phyloP scores from a whole-genome alignment of 2,113 vertebrate species.

The Ciconia maguari region DNA sequence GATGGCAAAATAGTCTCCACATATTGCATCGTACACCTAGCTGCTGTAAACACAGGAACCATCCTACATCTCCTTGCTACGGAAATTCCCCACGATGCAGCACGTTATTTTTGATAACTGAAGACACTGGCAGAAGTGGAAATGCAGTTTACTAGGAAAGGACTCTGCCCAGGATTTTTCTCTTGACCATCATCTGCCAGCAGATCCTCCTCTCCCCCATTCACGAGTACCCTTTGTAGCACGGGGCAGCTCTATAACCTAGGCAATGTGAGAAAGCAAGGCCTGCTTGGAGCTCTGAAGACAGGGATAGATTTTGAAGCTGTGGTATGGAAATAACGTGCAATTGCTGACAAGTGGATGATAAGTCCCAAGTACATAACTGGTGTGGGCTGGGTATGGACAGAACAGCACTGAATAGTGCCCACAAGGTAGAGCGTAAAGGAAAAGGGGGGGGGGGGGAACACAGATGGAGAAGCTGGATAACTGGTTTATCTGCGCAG shows the following conservation, averaged over 20 bases:
- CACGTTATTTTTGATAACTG: neutral
- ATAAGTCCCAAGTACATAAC: rapidly evolving
- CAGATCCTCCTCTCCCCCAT: neutral
- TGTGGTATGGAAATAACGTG: neutral
- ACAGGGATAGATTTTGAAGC: neutral
- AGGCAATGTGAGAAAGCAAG: neutral
- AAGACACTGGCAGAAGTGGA: neutral
- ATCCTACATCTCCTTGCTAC: neutral
- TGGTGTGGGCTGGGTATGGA: neutral
- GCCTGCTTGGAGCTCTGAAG: neutral
- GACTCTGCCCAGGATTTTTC: neutral
- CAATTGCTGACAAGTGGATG: neutral
- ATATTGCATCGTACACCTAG: neutral
- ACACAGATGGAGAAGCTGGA: neutral
- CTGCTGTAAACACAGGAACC: neutral
- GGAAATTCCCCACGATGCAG: neutral
- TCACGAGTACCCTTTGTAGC: neutral
- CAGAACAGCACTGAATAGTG: neutral
- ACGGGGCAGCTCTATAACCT: neutral
- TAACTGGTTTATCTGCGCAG: neutral
- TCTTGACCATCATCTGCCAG: neutral
- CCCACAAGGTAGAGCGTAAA: neutral
- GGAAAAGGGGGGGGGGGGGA: neutral
- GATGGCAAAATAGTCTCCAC: neutral
- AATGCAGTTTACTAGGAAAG: neutral